Percentiles rank a stretch among this genome's conserved stretches.
phyloP scores from a whole-genome alignment of 2,888 invertebrate genomes.

The Microchrysa polita region DNA sequence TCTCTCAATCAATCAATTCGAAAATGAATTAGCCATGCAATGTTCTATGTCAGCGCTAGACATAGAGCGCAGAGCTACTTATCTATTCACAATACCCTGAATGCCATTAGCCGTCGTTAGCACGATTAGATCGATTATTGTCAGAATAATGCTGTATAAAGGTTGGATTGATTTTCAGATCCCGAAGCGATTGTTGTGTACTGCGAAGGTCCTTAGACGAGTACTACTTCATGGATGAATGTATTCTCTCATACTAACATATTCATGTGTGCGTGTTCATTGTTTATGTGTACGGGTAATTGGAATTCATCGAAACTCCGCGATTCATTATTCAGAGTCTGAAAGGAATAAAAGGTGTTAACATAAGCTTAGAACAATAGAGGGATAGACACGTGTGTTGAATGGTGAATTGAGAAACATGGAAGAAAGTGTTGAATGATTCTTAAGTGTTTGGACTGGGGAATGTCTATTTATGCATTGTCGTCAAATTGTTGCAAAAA shows the following conservation, averaged over 20 bases:
- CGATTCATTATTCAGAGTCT: background rate
- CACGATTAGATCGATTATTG: background rate
- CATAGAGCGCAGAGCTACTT: too few relatives aligned
- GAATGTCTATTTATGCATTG: too few relatives aligned
- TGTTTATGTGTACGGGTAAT: background rate
- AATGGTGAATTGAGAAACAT: too few relatives aligned
- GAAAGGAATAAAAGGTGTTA: background rate
- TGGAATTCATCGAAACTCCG: background rate
- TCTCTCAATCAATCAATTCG: background rate
- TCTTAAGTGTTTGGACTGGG: too few relatives aligned
- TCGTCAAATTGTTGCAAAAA: too few relatives aligned
- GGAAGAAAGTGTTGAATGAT: too few relatives aligned
- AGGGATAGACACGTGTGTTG: too few relatives aligned
- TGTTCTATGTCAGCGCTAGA: too few relatives aligned
- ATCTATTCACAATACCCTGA: background rate
- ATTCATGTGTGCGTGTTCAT: background rate
- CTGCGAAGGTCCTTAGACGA: too few relatives aligned
- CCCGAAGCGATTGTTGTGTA: background rate
- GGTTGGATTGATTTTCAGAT: background rate
- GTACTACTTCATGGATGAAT: too few relatives aligned
- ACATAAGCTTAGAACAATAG: background rate
- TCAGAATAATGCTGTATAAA: background rate
- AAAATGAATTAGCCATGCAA: background rate
- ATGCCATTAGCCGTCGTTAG: background rate
- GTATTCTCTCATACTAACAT: too few relatives aligned